phyloP scores from a whole-genome alignment of 2,797 vertebrate species.

The Falco peregrinus region DNA sequence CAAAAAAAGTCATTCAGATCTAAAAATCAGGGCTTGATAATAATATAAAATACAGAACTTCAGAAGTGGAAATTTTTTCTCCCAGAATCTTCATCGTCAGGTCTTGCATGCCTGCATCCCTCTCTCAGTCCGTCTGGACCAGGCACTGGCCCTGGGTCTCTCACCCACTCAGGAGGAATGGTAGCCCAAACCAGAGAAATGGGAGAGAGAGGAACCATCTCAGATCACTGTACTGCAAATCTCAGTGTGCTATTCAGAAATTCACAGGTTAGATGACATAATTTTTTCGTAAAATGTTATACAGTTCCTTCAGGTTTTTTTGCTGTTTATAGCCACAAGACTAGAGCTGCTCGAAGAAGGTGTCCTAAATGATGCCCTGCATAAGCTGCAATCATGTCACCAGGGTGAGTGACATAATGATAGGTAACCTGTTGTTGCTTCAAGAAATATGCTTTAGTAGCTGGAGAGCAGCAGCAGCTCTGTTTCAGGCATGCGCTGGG shows the following conservation, averaged over 20 bases:
- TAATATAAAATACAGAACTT: accelerated
- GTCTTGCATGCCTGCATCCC: accelerated
- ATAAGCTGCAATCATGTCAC: neutral
- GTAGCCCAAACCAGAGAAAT: neutral
- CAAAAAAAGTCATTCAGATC: neutral
- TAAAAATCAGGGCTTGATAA: neutral
- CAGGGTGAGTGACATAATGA: neutral
- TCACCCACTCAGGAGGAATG: accelerated
- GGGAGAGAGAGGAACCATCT: neutral
- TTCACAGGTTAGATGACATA: accelerated
- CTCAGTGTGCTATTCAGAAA: neutral
- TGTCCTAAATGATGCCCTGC: neutral
- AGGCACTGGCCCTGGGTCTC: neutral
- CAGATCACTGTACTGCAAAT: accelerated
- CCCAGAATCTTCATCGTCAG: neutral
- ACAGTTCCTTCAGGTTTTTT: neutral
- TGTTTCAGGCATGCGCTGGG: neutral
- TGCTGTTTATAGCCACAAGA: neutral
- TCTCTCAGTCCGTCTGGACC: accelerated
- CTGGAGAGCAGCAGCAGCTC: neutral
- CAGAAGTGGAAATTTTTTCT: accelerated
- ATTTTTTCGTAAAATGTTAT: accelerated
- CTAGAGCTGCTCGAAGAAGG: neutral
- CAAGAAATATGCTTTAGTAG: neutral
- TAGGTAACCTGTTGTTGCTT: neutral